These are phyloP conservation scores for Microcaecilia unicolor DNA, from an alignment of 2,797 vertebrate genomes.

Conservation along the genomic window DNA sequence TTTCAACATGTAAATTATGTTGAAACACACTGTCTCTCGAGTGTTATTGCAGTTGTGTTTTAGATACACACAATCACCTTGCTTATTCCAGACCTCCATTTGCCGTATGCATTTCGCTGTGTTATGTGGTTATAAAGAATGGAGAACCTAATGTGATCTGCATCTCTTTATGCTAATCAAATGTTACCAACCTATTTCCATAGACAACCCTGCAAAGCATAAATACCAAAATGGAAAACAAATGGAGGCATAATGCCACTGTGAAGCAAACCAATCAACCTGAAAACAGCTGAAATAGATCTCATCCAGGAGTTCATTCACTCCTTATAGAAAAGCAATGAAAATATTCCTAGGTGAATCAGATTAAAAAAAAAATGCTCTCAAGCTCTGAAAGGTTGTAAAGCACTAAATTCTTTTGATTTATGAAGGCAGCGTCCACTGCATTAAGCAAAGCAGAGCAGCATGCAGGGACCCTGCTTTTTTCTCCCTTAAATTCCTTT, in stretches of 20 bases:
- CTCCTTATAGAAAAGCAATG: constrained; percentile 36
- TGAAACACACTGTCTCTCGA: not conserved
- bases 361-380: constrained; percentile 24
- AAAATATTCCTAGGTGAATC: constrained; percentile 39
- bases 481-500: constrained; percentile 45
- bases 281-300: constrained; percentile 33
- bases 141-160: constrained; percentile 24
- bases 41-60: not conserved
- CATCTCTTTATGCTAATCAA: constrained; percentile 41
- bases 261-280: constrained; percentile 34
- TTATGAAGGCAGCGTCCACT: constrained; percentile 36
- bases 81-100: not conserved
- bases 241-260: constrained; percentile 24
- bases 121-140: constrained; percentile 13
- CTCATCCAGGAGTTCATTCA: constrained; percentile 30
- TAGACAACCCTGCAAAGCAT: constrained; percentile 30
- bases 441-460: constrained; percentile 36
- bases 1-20: not conserved
- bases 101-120: constrained; percentile 8
- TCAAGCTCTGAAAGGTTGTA: constrained; percentile 27
- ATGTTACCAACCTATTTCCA: constrained; percentile 23
- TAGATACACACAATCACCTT: not conserved
- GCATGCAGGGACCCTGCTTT: constrained; percentile 30
- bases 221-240: constrained; percentile 35
- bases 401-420: constrained; percentile 47